phyloP scores from a whole-genome alignment of 2,888 invertebrate species.

The Drosophila hamatofila region DNA sequence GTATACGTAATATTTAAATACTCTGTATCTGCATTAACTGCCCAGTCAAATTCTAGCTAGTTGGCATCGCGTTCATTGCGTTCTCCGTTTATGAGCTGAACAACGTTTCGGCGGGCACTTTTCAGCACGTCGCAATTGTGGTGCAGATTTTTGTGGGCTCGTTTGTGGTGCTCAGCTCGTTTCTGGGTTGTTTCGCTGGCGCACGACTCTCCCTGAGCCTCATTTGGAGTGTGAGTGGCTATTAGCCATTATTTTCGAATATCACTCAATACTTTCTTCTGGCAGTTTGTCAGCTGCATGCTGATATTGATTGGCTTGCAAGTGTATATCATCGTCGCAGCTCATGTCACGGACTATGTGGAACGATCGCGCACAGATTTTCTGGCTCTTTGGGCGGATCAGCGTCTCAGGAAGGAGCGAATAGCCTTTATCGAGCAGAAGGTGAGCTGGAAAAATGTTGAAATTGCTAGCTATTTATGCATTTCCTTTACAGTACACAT shows the following conservation, averaged over 20 bases:
- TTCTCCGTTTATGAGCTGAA: conserved; percentile 81
- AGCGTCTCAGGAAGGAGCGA: conserved; percentile 50
- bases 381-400: conserved; percentile 71
- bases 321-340: conserved; percentile 84
- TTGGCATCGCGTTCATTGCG: conserved; percentile 79
- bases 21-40: not conserved
- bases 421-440: conserved; percentile 70
- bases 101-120: conserved; percentile 79
- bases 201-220: conserved; percentile 94
- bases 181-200: conserved; percentile 96
- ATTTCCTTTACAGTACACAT: conserved; percentile 65
- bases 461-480: too few species aligned
- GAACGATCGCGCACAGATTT: conserved; percentile 72
- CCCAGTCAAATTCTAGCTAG: conserved; percentile 56
- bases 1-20: conserved; percentile 63
- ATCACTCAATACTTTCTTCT: conserved; percentile 41
- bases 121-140: conserved; percentile 80
- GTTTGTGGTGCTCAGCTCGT: conserved; percentile 92
- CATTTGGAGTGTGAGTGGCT: conserved; percentile 90
- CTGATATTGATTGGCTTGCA: conserved; percentile 90
- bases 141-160: conserved; percentile 88
- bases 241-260: not conserved
- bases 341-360: conserved; percentile 79
- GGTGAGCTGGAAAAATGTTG: conserved; percentile 59
- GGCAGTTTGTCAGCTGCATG: conserved; percentile 90